These are phyloP conservation scores for Panzeria rudis DNA, from an alignment of 2,888 invertebrate species.

Conservation along the genomic window DNA sequence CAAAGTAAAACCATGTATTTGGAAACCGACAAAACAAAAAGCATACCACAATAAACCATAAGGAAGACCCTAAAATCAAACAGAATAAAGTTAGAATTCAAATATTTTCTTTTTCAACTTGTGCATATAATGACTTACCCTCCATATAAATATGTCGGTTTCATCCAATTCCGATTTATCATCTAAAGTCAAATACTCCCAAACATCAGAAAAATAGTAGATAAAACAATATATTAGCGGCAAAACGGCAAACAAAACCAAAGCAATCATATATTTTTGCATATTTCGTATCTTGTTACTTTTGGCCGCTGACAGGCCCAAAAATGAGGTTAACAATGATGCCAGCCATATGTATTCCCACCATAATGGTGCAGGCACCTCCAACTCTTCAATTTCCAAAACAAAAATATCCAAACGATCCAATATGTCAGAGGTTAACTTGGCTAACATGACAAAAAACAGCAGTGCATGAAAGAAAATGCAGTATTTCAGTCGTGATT, in stretches of 20 bases:
- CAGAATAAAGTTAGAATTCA: neutral
- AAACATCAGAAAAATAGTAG: slow-evolving; percentile 93
- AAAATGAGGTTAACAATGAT: slow-evolving; percentile 92
- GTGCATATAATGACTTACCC: slow-evolving; percentile 85
- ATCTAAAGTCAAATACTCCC: slow-evolving; percentile 89
- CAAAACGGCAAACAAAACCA: slow-evolving; percentile 89
- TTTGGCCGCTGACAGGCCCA: slow-evolving; percentile 93
- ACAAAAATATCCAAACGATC: slow-evolving; percentile 97
- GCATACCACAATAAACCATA: slow-evolving; percentile 96
- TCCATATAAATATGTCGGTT: slow-evolving; percentile 91
- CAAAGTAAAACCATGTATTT: slow-evolving; percentile 94
- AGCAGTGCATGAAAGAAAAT: slow-evolving; percentile 96
- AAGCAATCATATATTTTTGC: slow-evolving; percentile 92
- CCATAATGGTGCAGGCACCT: slow-evolving; percentile 90
- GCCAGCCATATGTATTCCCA: slow-evolving; percentile 98
- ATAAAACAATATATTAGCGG: slow-evolving; percentile 92
- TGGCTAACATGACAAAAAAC: slow-evolving; percentile 95
- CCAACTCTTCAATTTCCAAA: slow-evolving; percentile 95
- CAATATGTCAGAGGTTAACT: slow-evolving; percentile 95
- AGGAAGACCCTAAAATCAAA: slow-evolving; percentile 90
- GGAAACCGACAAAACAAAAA: slow-evolving; percentile 93
- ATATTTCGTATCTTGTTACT: slow-evolving; percentile 91
- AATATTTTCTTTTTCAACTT: neutral
- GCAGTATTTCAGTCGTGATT: slow-evolving; percentile 96
- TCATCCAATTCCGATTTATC: slow-evolving; percentile 86